These are phyloP conservation scores for Tilapia sparmanii DNA, from an alignment of 2,113 vertebrate species.

Conservation along the genomic window DNA sequence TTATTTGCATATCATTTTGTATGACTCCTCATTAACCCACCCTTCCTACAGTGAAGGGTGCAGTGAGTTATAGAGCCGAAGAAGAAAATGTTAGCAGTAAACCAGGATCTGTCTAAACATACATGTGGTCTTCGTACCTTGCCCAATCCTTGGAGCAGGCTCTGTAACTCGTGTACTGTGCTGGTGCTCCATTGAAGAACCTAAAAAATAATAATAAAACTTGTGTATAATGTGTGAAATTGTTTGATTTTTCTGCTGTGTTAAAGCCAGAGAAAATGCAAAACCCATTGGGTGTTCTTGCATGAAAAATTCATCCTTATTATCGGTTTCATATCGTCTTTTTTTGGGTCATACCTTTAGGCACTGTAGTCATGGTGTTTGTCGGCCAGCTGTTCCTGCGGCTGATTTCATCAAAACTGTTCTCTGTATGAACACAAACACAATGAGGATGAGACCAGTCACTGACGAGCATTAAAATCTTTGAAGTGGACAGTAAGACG, in stretches of 20 bases:
- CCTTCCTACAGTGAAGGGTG: background rate
- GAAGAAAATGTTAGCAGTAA: background rate
- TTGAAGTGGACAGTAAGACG: conserved; percentile 40
- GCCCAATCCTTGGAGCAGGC: conserved; percentile 48
- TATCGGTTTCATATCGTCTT: background rate
- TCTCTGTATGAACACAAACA: conserved; percentile 55
- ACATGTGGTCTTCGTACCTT: conserved; percentile 41
- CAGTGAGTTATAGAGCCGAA: background rate
- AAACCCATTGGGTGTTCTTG: background rate
- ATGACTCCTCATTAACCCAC: background rate
- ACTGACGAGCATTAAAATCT: background rate
- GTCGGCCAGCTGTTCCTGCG: conserved; percentile 74
- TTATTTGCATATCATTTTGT: rapidly evolving
- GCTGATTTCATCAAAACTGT: conserved; percentile 72
- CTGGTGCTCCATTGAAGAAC: conserved; percentile 71
- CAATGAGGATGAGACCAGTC: conserved; percentile 5
- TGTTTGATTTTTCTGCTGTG: background rate
- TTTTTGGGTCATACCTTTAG: conserved; percentile 64
- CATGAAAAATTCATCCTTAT: background rate
- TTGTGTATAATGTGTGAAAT: background rate
- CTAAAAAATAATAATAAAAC: conserved; percentile 7
- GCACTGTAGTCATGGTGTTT: conserved; percentile 57
- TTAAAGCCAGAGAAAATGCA: background rate
- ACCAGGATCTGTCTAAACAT: background rate
- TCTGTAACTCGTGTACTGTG: conserved; percentile 67